Evolutionary conservation across 2,888 invertebrate species (phyloP), one percentile per base, ranked within the genome.

Genomic region (Balanococcus diminutus): DNA sequence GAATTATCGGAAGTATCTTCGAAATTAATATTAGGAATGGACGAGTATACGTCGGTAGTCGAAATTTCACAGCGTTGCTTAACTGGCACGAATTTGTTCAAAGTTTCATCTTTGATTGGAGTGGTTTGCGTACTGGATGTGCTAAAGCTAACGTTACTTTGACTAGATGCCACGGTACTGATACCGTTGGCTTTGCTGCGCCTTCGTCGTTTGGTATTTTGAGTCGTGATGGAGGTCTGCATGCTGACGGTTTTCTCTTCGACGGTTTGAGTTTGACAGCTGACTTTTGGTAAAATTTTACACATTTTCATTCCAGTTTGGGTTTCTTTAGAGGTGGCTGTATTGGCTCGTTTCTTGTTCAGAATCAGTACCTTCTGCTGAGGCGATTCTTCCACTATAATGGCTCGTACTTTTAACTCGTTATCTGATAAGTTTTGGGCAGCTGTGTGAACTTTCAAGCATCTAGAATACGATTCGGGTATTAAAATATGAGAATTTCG

Each of bases 281-380:
- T 72, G 25, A 75, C 84, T 28, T 75, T 84, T 28, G 84, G 84
- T 28, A 84, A 75, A 19, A 84, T 84, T 84, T 84, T 84, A 25
- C 84, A 84, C 84, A 84, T 84, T 46, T 84, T 84, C 84, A 84
- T 84, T 22, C 84, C 84, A n/a, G 84, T 84, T 28, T 84, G 84
- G 1, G 84, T 84, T 75, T 84, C 84, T 46, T 84, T 84, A 16
- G 84, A 84, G 22, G 42, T 39, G 9, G 84, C 84, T 16, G 28
- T 75, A 32, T 75, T 84, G 11, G 25, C 25, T n/a, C 36, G 72
- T 28, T 84, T 84, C 16, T 72, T 31, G n/a, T 84, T 84, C n/a
- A 84, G 19, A 28, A 36, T 36, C 9, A 84, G 11, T n/a, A 84
- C 16, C 46, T 84, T 84, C 28, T 72, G 75, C 25, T 72, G 72